These are phyloP conservation scores for Gerris buenoi DNA, from an alignment of 1,140 invertebrate genomes.

Conservation along the genomic window DNA sequence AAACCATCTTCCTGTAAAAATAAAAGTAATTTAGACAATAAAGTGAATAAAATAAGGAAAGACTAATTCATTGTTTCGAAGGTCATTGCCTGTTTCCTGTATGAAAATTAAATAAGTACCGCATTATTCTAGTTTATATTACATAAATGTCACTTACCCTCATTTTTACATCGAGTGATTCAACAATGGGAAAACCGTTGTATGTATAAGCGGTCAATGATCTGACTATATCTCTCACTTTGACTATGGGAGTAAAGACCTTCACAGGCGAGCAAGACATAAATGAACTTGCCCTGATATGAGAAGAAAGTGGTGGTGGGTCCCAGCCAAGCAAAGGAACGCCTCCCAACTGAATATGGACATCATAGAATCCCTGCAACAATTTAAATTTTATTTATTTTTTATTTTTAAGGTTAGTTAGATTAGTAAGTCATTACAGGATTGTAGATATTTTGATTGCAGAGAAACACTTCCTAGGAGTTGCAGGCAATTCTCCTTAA, in stretches of 20 bases:
- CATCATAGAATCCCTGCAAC: conserved; percentile 84
- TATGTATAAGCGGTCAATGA: conserved; percentile 65
- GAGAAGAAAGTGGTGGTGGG: conserved; percentile 71
- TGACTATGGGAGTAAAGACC: conserved; percentile 63
- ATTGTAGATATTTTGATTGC: too few relatives aligned
- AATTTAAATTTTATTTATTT: too few relatives aligned
- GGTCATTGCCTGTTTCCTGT: too few relatives aligned
- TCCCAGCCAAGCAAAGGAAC: conserved; percentile 87
- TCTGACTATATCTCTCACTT: conserved; percentile 66
- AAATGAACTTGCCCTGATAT: conserved; percentile 70
- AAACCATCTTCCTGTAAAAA: conserved; percentile 26
- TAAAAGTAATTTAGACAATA: too few relatives aligned
- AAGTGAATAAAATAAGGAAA: neutral
- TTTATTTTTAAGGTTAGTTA: too few relatives aligned
- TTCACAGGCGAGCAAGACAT: conserved; percentile 73
- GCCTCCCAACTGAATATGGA: conserved; percentile 74
- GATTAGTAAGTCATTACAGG: too few relatives aligned
- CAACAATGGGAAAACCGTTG: conserved; percentile 91
- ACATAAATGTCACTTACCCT: neutral
- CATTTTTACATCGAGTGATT: conserved; percentile 27
- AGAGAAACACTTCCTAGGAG: too few relatives aligned
- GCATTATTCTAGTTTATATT: too few relatives aligned
- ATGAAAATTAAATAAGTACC: too few relatives aligned
- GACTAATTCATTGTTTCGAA: too few relatives aligned
- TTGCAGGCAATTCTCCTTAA: too few relatives aligned